Evolutionary conservation across 2,888 invertebrate species (phyloP).

Genomic region (Apodemia mormo): DNA sequence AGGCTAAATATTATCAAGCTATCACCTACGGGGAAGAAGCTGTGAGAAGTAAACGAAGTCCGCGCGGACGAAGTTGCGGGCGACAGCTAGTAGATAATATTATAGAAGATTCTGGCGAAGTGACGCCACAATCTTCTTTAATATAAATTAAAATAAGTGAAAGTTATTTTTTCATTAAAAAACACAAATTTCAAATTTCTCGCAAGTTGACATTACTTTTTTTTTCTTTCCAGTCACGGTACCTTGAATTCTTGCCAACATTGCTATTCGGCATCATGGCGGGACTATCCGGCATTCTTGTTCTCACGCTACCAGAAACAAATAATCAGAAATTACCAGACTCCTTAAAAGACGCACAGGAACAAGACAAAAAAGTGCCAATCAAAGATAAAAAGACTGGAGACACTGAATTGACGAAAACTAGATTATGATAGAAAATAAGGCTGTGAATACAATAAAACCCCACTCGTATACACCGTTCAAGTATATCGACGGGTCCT

Average conservation of each 20-base stretch:
- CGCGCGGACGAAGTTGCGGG: no score
- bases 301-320: slow-evolving; percentile 83
- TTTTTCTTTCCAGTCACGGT: slow-evolving; percentile 45
- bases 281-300: slow-evolving; percentile 76
- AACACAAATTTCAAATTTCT: no score
- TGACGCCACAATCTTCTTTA: no score
- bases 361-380: slow-evolving; percentile 52
- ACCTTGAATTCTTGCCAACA: slow-evolving; percentile 77
- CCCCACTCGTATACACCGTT: no score
- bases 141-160: no score
- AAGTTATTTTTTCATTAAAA: no score
- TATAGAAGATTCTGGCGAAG: no score
- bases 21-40: no score
- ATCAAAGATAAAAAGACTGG: slow-evolving; percentile 33
- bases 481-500: no score
- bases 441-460: not conserved
- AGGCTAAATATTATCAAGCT: no score
- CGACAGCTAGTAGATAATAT: no score
- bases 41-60: no score
- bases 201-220: not conserved
- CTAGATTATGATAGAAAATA: slow-evolving; percentile 41
- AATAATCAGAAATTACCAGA: slow-evolving; percentile 82
- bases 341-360: slow-evolving; percentile 82
- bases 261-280: slow-evolving; percentile 82
- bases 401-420: slow-evolving; percentile 44